Base-by-base conservation (phyloP, 2,797 vertebrate species). In the Toxotes lorentzi region DNA sequence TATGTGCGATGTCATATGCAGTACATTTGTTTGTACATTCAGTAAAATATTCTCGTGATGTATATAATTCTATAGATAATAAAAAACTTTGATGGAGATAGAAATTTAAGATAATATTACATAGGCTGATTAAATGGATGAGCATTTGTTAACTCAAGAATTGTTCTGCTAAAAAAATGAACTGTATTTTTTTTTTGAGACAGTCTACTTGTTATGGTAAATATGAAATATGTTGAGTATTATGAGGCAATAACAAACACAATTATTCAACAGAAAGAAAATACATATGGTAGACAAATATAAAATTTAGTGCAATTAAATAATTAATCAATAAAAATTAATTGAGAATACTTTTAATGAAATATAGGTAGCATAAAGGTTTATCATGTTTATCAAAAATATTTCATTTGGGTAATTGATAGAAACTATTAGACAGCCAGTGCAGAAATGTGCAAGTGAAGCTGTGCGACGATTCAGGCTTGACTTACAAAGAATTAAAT, bases 1-100 rank as follows among this genome's bases (percentile, higher is more conserved):
- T 14, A 41, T 19, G 16, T 60, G 27, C 12, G 54, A 73, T 77
- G 69, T 65, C 32, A 47, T 21, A 43, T 59, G 32, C 6, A 38
- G 5, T 4, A 17, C 10, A 24, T 51, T 21, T 60, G 13, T 40
- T 23, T 50, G 21, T 4, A 30, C 10, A 38, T 64, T 41, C 3
- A 14, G 1, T 41, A 4, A 54, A 68, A 56, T 23, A 11, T 61
- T 24, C 3, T 21, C 19, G 8, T 9, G 0, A 48, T n/a, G 1
- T 27, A 34, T 63, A 68, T 24, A 43, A 53, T 59, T 68, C 32
- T n/a, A 17, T 56, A 72, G 5, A 51, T 21, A 3, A 68, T 24
- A 72, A 30, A 48, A 2, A 30, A 27, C 38, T 34, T 3, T 13
- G 11, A 0, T 30, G 2, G 21, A 27, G 1, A 14, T 2, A 51